These are phyloP conservation scores for Vulpes vulpes DNA, from an alignment of 2,113 vertebrate genomes.

Conservation along the genomic window DNA sequence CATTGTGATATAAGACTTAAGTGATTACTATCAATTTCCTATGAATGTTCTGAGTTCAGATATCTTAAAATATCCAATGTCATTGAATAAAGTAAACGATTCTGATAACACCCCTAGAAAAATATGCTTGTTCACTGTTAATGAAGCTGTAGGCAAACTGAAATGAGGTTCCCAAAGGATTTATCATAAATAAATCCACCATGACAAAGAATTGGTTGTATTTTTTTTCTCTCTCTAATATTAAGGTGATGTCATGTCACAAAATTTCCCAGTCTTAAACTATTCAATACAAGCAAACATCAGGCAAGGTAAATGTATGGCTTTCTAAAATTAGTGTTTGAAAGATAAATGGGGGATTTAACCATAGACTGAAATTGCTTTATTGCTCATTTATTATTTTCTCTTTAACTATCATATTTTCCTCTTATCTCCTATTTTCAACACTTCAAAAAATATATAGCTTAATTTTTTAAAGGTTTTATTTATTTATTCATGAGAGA, in stretches of 20 bases:
- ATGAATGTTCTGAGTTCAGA: background rate
- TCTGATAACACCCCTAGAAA: background rate
- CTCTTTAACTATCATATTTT: background rate
- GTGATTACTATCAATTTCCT: background rate
- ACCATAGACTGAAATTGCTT: slow-evolving; percentile 1
- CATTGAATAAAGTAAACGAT: background rate
- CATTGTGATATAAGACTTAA: background rate
- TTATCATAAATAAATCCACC: background rate
- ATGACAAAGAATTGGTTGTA: background rate
- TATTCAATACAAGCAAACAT: background rate
- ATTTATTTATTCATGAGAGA: no score
- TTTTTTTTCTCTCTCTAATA: background rate
- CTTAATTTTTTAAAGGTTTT: no score
- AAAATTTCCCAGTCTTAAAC: background rate
- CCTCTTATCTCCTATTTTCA: slow-evolving; percentile 37
- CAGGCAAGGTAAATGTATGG: slow-evolving; percentile 28
- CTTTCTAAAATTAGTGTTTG: slow-evolving; percentile 55
- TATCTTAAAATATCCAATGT: background rate
- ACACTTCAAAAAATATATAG: background rate
- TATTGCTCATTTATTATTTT: slow-evolving; percentile 44
- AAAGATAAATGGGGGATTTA: slow-evolving; percentile 22
- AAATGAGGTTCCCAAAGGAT: background rate
- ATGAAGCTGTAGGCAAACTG: background rate
- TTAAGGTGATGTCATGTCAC: slow-evolving; percentile 7
- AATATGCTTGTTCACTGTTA: background rate